Base-by-base conservation (phyloP, 2,888 invertebrate species). In the Allophyes oxyacanthae region DNA sequence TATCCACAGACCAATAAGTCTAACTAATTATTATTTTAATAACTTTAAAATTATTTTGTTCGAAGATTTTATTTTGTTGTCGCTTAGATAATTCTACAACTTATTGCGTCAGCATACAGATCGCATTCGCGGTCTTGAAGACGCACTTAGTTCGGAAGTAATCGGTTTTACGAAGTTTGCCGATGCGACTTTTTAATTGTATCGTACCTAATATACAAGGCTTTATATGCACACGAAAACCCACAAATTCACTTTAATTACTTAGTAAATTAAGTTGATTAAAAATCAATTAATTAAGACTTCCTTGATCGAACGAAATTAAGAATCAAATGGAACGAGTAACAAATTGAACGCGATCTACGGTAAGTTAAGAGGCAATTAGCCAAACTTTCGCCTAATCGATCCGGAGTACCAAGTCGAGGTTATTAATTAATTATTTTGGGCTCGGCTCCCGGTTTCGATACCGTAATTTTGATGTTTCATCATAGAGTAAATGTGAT, bases 351-450 rank as follows among this genome's bases (percentile, higher is more conserved):
- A 71, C 57, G 49, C 70, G 66, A 80, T 81, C 78, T 70, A 68
- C 71, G 72, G 61, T 46, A 79, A 75, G 78, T 79, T 79, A 79
- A 73, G 63, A 61, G 69, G 78, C 78, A 81, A 81, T 83, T 83
- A 80, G 76, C 64, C 64, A 65, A 83, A 82, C 72, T 81, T 82
- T 76, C 56, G 48, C 56, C 63, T 67, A 73, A 78, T 71, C 74
- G 76, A 79, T 81, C 75, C 64, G 54, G 57, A 70, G 69, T 71
- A 72, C 56, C 68, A 52, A 69, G 70, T 55, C 66, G 57, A 70
- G 65, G 72, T 76, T 79, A 78, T 78, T 79, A 78, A 80, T 79
- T 78, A 78, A 79, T 83, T 75, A 78, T 72, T 73, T 72, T 59
- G 62, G 55, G 55, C 56, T 48, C 46, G 60, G 55, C 61, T 58